Evolutionary conservation across 2,797 vertebrate species (phyloP).

Genomic region (Pelobates cultripes): DNA sequence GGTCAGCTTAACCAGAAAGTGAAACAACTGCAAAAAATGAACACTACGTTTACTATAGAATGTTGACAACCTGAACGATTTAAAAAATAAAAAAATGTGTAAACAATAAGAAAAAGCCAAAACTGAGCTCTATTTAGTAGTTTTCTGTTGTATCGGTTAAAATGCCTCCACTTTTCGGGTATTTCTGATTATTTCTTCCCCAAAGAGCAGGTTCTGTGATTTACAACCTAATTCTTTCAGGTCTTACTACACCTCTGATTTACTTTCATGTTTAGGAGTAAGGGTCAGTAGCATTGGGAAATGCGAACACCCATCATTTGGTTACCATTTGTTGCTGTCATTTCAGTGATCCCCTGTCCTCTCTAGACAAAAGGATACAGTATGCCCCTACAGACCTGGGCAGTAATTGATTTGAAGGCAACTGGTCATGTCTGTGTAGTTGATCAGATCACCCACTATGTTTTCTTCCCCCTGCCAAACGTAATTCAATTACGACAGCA

Average conservation of each 20-base stretch:
- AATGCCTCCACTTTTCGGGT: too few relatives aligned
- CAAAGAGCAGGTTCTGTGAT: background rate
- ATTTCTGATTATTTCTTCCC: too few relatives aligned
- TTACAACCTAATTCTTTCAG: slow-evolving; percentile 10
- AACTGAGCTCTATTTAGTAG: too few relatives aligned
- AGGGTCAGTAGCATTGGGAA: slow-evolving; percentile 2
- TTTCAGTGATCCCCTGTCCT: background rate
- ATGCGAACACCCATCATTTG: background rate
- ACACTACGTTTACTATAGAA: too few relatives aligned
- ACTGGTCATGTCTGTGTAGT: background rate
- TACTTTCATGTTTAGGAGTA: background rate
- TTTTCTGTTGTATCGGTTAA: too few relatives aligned
- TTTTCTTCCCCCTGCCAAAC: background rate
- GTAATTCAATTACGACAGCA: slow-evolving; percentile 13
- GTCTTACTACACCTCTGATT: background rate
- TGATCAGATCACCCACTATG: background rate
- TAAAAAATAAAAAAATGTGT: too few relatives aligned
- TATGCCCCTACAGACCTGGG: background rate
- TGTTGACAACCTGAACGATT: too few relatives aligned
- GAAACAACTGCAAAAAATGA: too few relatives aligned
- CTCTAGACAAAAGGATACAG: background rate
- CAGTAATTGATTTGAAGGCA: slow-evolving; percentile 19
- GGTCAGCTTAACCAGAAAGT: too few relatives aligned
- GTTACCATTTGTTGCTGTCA: background rate
- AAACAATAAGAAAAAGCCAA: too few relatives aligned